Conservation (phyloP, 1,140 invertebrate species). For the Drosophila bifasciata region DNA sequence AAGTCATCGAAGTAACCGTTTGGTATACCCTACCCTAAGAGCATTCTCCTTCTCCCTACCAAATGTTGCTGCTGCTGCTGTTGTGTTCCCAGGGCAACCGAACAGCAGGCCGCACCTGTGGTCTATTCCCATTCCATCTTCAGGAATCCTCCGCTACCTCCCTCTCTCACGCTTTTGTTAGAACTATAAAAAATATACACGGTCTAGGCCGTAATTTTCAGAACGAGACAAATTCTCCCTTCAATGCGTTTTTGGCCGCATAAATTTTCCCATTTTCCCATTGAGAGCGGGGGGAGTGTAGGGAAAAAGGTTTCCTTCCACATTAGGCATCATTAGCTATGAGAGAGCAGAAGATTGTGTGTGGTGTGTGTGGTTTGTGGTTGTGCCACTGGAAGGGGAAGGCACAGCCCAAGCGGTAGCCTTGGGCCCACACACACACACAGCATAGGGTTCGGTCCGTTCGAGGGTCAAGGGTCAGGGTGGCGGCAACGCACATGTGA, state of each 20-base stretch:
- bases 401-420: conserved; percentile 40
- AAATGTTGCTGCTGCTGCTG: background rate
- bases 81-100: too few species aligned
- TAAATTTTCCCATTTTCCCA: conserved; percentile 74
- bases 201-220: conserved; percentile 39
- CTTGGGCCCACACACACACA: conserved; percentile 10
- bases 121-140: conserved; percentile 8
- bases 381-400: conserved; percentile 4
- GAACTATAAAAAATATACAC: conserved; percentile 48
- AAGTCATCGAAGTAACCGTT: too few species aligned
- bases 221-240: conserved; percentile 51
- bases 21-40: too few species aligned
- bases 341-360: conserved; percentile 18
- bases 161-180: conserved; percentile 1
- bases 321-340: conserved; percentile 70
- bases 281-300: conserved; percentile 39
- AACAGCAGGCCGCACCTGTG: conserved; percentile 50
- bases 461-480: too few species aligned
- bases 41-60: too few species aligned
- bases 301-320: conserved; percentile 53
- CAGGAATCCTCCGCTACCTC: too few species aligned
- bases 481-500: conserved; percentile 35
- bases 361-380: conserved; percentile 47
- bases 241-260: conserved; percentile 40
- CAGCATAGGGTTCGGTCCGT: too few species aligned